Percentiles rank a stretch among this genome's conserved stretches.
Evolutionary conservation across 2,113 vertebrate genomes (phyloP).

Genomic region (Odontesthes bonariensis): DNA sequence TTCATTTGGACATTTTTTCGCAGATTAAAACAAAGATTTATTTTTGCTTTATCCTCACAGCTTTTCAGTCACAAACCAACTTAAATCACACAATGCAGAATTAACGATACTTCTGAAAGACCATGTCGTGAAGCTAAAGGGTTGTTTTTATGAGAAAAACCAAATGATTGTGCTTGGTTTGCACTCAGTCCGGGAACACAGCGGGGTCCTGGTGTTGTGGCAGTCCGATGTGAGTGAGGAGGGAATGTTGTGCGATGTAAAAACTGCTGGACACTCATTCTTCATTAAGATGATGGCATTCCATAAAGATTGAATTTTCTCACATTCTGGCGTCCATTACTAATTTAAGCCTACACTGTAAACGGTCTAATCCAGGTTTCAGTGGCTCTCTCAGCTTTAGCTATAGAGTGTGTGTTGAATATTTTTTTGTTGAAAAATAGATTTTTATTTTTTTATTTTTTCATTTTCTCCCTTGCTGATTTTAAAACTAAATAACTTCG

Average conservation of each 20-base stretch:
- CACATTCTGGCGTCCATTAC: constrained; percentile 28
- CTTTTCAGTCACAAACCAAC: too few relatives aligned
- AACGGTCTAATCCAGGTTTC: constrained; percentile 23
- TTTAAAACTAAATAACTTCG: not conserved
- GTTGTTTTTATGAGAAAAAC: too few relatives aligned
- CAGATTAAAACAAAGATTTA: not conserved
- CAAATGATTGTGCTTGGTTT: not conserved
- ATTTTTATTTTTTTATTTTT: not conserved
- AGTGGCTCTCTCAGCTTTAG: constrained; percentile 5
- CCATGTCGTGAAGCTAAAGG: too few relatives aligned
- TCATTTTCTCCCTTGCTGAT: not conserved
- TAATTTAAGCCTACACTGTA: constrained; percentile 25
- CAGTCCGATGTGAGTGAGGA: constrained; percentile 13
- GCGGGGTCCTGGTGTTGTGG: not conserved
- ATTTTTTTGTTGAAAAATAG: not conserved
- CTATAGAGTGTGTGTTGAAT: not conserved
- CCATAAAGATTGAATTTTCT: constrained; percentile 39
- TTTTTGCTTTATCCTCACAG: not conserved
- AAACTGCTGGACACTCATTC: constrained; percentile 30
- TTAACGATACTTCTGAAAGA: not conserved
- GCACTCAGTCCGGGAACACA: not conserved
- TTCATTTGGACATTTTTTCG: not conserved
- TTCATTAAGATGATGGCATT: constrained; percentile 47
- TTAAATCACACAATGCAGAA: not conserved
- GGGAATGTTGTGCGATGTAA: constrained; percentile 12